Conservation (phyloP, 2,888 invertebrate species). For the Sclerodermus sp. region DNA sequence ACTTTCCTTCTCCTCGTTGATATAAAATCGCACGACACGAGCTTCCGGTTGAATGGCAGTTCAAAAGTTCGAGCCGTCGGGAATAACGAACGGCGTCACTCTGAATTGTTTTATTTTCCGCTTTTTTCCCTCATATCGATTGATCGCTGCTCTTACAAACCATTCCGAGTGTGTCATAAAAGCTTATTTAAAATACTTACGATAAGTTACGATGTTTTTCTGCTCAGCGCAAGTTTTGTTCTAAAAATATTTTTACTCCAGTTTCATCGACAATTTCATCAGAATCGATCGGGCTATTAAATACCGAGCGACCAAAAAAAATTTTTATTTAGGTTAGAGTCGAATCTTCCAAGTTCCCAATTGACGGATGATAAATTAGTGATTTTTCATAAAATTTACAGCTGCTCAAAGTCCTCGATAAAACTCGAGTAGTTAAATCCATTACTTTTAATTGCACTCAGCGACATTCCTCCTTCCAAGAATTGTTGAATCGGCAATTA, state of each 20-base stretch:
- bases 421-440: neutral
- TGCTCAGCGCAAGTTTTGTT: no score
- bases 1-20: slow-evolving; percentile 33
- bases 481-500: slow-evolving; percentile 7
- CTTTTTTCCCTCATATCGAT: slow-evolving; percentile 7
- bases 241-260: no score
- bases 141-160: no score
- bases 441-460: slow-evolving; percentile 5
- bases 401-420: neutral
- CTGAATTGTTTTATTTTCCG: slow-evolving; percentile 22
- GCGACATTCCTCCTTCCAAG: neutral
- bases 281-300: no score
- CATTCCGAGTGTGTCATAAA: no score
- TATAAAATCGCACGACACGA: slow-evolving; percentile 40
- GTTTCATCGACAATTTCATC: no score
- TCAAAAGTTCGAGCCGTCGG: slow-evolving; percentile 35
- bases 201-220: no score
- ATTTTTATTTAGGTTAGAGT: no score
- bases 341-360: no score
- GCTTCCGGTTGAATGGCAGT: slow-evolving; percentile 39
- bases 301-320: no score
- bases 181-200: no score
- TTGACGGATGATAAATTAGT: no score
- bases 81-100: slow-evolving; percentile 34
- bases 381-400: neutral